phyloP scores from a whole-genome alignment of 2,797 vertebrate genomes.

The Micromesistius poutassou region DNA sequence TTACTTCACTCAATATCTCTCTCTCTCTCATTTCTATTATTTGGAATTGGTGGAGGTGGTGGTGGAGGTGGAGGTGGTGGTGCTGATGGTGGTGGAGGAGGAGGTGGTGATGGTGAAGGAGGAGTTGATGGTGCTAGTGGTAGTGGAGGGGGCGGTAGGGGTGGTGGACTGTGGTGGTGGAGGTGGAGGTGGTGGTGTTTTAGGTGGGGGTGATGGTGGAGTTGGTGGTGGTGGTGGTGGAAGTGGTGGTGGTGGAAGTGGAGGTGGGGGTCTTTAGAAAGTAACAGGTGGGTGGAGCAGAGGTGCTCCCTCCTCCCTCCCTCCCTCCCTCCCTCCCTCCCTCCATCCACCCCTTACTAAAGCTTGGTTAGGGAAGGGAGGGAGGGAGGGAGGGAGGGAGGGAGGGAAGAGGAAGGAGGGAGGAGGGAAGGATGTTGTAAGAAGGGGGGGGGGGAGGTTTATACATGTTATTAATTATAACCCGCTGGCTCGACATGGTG shows the following conservation, averaged over 20 bases:
- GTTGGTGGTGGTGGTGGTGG: no score
- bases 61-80: no score
- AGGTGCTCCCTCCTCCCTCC: slow-evolving; percentile 55
- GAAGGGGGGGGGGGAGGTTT: slow-evolving; percentile 24
- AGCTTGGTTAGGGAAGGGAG: slow-evolving; percentile 19
- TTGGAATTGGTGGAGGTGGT: no score
- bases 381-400: slow-evolving; percentile 26
- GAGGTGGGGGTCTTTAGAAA: slow-evolving; percentile 3
- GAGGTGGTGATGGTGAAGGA: no score
- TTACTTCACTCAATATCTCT: slow-evolving; percentile 7
- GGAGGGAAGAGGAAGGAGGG: slow-evolving; percentile 25
- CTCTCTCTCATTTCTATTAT: neutral
- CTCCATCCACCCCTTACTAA: neutral
- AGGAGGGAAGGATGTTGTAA: slow-evolving; percentile 19
- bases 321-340: slow-evolving; percentile 9
- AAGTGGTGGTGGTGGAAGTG: slow-evolving; percentile 2
- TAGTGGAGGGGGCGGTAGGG: no score
- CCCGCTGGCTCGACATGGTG: slow-evolving; percentile 44
- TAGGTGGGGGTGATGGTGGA: no score
- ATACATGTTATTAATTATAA: slow-evolving; percentile 70
- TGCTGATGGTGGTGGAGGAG: no score
- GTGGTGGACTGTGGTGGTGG: no score
- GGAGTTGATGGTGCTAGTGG: no score
- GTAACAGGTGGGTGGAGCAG: slow-evolving; percentile 69
- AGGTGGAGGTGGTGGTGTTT: no score